A percentile compares a stretch with the other conserved stretches of the same genome.
Conservation (phyloP, 2,888 invertebrate species). For the Peribatodes rhomboidaria region DNA sequence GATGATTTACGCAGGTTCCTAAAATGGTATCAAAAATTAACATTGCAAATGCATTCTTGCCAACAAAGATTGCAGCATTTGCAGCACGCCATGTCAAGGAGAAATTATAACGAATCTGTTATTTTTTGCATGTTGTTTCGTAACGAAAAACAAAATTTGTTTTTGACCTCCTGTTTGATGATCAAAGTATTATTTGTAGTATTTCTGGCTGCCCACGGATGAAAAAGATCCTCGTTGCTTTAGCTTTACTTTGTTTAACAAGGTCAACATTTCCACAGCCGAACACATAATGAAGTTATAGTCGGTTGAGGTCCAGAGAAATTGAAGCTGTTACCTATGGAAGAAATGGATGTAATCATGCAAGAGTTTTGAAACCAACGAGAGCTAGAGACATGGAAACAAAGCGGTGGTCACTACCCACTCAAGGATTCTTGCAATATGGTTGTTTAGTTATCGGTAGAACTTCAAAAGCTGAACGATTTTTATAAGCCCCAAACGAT, state of each 20-base stretch:
- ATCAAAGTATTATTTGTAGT: neutral
- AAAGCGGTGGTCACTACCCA: neutral
- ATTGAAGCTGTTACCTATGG: too few relatives aligned
- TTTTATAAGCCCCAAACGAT: constrained; percentile 16
- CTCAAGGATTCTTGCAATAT: neutral
- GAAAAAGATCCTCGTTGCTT: neutral
- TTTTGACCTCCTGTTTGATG: neutral
- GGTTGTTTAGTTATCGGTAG: neutral
- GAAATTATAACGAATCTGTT: constrained; percentile 42
- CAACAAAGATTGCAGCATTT: constrained; percentile 42
- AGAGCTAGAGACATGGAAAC: neutral
- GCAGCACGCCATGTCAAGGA: constrained; percentile 52
- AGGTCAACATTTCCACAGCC: too few relatives aligned
- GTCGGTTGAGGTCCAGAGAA: too few relatives aligned
- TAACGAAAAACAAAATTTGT: constrained; percentile 24
- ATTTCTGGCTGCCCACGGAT: neutral
- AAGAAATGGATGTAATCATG: too few relatives aligned
- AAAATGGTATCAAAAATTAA: constrained; percentile 54
- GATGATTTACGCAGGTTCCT: constrained; percentile 30
- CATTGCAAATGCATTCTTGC: constrained; percentile 45
- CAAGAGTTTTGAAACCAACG: neutral
- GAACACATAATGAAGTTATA: too few relatives aligned
- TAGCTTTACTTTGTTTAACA: too few relatives aligned
- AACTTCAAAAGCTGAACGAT: constrained; percentile 14
- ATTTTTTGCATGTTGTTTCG: constrained; percentile 51